Evolutionary conservation across 2,797 vertebrate species (phyloP), one percentile per base, ranked within the genome.

Genomic region (Lagorchestes hirsutus): DNA sequence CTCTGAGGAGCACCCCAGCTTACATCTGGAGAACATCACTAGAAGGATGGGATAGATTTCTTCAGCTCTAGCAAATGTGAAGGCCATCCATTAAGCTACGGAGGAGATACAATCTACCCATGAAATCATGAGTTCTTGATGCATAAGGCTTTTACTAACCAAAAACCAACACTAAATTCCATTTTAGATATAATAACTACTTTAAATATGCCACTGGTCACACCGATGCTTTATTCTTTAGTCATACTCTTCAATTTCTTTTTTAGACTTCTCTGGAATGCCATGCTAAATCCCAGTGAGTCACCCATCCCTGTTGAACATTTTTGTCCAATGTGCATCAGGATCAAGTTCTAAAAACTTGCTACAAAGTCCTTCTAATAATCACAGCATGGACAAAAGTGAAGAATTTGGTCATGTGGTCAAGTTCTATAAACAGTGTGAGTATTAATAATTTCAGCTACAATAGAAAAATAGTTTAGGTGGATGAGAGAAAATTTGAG

Each of bases 201-300:
- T 87, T 87, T 87, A 50, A 87, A 87, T 87, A 87, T 87, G 27
- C 74, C 74, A 46, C 74, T 50, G 74, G 74, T 87, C 40, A 50
- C 74, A 87, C 40, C 74, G 4, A 27, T 87, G 74, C 74, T 50
- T 87, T 40, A 46, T 87, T 87, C 74, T 87, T 50, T 87, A 87
- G 74, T 87, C 74, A 82, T 82, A 87, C 74, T 50, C 74, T 87
- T 50, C 22, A 87, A 40, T 50, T 46, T 87, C 74, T 50, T 87
- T 82, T 87, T 87, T 87, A 87, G 74, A 50, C 74, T 87, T 87
- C 74, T 87, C 74, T 87, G 74, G 74, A 50, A 87, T 87, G 74
- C 40, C 40, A 46, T 87, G 40, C 74, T 87, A 87, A 50, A 87
- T 27, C 40, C 74, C 40, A 24, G 74, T 87, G 74, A 87, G 22